phyloP scores from a whole-genome alignment of 2,113 vertebrate species.

The Rhinichthys klamathensis region DNA sequence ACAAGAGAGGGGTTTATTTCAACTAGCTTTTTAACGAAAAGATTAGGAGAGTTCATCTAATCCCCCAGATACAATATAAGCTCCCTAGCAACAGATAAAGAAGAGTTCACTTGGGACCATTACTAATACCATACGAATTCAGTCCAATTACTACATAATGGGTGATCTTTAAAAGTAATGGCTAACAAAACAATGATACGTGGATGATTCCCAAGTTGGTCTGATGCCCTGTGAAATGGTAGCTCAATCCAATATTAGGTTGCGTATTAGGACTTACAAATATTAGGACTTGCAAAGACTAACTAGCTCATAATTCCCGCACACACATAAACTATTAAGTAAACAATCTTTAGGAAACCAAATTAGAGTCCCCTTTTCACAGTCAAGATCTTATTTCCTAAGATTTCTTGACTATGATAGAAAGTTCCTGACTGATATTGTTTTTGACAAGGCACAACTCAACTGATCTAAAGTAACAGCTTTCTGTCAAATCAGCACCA shows the following conservation, averaged over 20 bases:
- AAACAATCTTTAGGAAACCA: not conserved
- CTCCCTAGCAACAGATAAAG: constrained; percentile 19
- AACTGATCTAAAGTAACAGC: constrained; percentile 1
- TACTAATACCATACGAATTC: constrained; percentile 22
- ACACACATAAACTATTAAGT: constrained; percentile 24
- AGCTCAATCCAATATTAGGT: constrained; percentile 24
- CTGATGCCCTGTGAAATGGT: constrained; percentile 37
- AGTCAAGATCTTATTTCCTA: not conserved
- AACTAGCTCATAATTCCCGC: constrained; percentile 28
- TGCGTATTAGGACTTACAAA: constrained; percentile 22
- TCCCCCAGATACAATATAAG: not conserved
- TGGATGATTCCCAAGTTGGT: constrained; percentile 40
- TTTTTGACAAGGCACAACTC: not conserved
- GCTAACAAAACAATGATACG: constrained; percentile 18
- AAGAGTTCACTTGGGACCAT: constrained; percentile 19
- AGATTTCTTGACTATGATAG: not conserved
- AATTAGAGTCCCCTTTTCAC: not conserved
- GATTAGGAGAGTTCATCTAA: not conserved
- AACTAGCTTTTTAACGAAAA: not conserved
- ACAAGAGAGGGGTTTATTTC: not conserved
- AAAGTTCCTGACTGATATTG: not conserved
- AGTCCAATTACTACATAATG: constrained; percentile 21
- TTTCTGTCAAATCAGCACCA: constrained; percentile 1
- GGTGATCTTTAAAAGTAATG: constrained; percentile 9
- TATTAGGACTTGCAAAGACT: constrained; percentile 24